Percentiles rank a stretch among this genome's conserved stretches.
These are phyloP conservation scores for Caenorhabditis imperialis DNA, from an alignment of 2,888 invertebrate species.

Conservation along the genomic window DNA sequence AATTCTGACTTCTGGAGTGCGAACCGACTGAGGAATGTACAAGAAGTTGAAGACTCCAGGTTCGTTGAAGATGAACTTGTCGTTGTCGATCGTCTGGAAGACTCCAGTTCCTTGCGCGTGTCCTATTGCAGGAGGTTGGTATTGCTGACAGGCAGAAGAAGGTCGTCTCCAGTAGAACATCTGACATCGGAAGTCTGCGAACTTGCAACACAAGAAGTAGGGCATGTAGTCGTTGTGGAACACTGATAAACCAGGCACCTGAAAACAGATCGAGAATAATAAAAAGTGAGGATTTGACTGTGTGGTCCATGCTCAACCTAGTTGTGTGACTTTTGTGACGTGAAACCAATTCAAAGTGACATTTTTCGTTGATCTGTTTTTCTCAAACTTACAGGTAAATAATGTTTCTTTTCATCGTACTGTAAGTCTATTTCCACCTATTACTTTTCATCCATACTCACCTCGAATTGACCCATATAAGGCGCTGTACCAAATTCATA, in stretches of 20 bases:
- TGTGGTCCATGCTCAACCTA: constrained; percentile 34
- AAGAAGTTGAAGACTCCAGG: constrained; percentile 80
- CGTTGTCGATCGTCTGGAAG: constrained; percentile 87
- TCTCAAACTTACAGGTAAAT: constrained; percentile 37
- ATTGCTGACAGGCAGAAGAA: constrained; percentile 92
- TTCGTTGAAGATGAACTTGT: constrained; percentile 93
- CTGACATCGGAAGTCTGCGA: constrained; percentile 95
- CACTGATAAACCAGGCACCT: constrained; percentile 91
- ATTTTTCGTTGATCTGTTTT: not conserved
- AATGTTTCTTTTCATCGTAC: constrained; percentile 35
- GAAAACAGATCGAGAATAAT: constrained; percentile 19
- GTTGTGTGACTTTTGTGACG: constrained; percentile 9
- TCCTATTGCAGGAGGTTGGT: constrained; percentile 79
- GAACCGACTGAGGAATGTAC: constrained; percentile 71
- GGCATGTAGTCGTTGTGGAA: constrained; percentile 96
- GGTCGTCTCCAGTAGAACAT: constrained; percentile 91
- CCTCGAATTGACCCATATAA: constrained; percentile 94
- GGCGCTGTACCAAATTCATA: constrained; percentile 91
- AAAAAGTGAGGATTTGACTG: not conserved
- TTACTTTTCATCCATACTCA: too few species aligned
- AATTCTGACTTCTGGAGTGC: constrained; percentile 74
- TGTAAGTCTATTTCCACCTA: too few species aligned
- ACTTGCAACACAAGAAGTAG: constrained; percentile 93
- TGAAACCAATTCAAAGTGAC: not conserved
- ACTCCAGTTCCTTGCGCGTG: constrained; percentile 94